phyloP scores from a whole-genome alignment of 2,797 vertebrate genomes.

The Coendou prehensilis region DNA sequence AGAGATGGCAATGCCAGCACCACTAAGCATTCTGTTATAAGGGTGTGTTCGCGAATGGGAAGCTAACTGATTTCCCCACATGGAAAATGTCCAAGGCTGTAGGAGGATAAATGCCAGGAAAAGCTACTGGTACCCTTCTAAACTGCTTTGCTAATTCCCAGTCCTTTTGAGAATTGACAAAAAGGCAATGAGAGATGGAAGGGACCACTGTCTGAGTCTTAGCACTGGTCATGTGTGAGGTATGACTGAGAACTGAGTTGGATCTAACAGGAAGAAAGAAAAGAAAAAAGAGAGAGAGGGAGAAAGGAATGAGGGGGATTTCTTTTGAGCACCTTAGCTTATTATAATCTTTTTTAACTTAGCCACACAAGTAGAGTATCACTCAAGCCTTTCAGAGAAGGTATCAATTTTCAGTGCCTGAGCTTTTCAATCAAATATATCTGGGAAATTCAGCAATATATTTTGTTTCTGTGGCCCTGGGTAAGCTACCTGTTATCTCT shows the following conservation, averaged over 20 bases:
- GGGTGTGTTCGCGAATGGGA: not conserved
- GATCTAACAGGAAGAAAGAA: not conserved
- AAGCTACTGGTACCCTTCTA: not conserved
- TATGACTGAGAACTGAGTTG: not conserved
- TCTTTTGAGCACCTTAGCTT: not conserved
- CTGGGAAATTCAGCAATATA: not conserved
- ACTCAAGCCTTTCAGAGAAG: not conserved
- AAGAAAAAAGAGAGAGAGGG: not conserved
- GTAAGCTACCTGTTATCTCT: not conserved
- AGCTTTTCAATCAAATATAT: slow-evolving; percentile 29
- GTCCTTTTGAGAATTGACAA: not conserved
- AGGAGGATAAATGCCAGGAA: not conserved
- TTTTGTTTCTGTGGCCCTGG: slow-evolving; percentile 6
- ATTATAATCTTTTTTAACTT: not conserved
- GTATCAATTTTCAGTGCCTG: not conserved
- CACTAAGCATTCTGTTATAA: not conserved
- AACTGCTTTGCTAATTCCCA: not conserved
- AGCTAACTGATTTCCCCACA: not conserved
- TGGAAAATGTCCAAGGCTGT: not conserved
- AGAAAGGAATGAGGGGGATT: not conserved
- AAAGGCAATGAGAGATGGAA: not conserved
- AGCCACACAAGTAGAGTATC: not conserved
- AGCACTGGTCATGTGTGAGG: not conserved
- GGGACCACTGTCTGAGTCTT: not conserved
- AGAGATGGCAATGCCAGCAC: not conserved